phyloP scores from a whole-genome alignment of 2,113 vertebrate species.

The Ciconia maguari region DNA sequence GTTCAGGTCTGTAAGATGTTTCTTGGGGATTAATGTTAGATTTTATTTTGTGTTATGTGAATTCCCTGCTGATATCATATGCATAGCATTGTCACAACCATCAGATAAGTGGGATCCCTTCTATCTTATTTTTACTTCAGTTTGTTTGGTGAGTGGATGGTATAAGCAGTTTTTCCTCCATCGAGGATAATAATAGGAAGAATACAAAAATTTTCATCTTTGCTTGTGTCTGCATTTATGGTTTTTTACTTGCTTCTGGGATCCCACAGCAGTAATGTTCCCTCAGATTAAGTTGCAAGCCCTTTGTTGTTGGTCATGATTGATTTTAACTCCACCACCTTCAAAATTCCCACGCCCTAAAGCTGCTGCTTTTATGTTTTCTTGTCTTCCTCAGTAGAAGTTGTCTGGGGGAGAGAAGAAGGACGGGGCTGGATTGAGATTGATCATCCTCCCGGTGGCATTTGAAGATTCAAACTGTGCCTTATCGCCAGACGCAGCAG shows the following conservation, averaged over 20 bases:
- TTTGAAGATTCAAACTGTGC: conserved; percentile 33
- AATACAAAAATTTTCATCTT: neutral
- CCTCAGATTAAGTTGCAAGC: neutral
- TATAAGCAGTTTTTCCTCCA: conserved; percentile 18
- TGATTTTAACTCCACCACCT: conserved; percentile 29
- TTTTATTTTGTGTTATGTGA: neutral
- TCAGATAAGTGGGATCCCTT: neutral
- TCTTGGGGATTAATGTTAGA: neutral
- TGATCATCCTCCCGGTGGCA: conserved; percentile 10
- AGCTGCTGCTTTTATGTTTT: neutral
- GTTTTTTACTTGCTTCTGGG: neutral
- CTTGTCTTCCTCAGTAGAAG: neutral
- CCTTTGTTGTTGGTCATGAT: neutral
- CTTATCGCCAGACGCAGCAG: neutral
- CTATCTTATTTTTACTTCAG: neutral
- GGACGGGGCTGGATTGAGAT: neutral
- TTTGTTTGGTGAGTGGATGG: neutral
- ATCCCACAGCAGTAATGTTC: neutral
- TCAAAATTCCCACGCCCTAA: neutral
- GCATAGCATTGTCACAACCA: neutral
- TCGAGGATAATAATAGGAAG: neutral
- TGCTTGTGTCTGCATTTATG: neutral
- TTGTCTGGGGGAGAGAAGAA: neutral
- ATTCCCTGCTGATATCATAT: neutral
- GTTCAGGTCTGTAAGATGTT: neutral